Evolutionary conservation across 2,888 invertebrate genomes (phyloP).

Genomic region (Lissonota sp.): DNA sequence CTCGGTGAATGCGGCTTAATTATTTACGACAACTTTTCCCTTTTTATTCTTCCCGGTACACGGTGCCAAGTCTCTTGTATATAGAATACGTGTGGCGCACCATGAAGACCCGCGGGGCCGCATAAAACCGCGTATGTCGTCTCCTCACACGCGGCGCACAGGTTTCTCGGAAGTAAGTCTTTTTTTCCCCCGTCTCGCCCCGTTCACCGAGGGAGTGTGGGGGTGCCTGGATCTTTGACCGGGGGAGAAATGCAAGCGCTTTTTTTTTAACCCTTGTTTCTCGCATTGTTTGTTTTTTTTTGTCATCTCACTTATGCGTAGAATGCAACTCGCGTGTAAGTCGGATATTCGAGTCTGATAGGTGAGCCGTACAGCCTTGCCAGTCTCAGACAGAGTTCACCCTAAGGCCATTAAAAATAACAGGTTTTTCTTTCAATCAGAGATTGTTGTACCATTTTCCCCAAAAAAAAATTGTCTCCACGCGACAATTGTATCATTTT

Average conservation of each 20-base stretch:
- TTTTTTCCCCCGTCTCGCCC: slow-evolving; percentile 26
- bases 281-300: slow-evolving; percentile 9
- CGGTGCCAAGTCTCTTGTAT: slow-evolving; percentile 37
- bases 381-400: background rate
- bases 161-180: slow-evolving; percentile 53
- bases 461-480: too few species aligned
- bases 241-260: slow-evolving; percentile 23
- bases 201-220: slow-evolving; percentile 34
- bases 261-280: slow-evolving; percentile 4
- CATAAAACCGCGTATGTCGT: slow-evolving; percentile 23
- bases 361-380: slow-evolving; percentile 7
- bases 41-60: slow-evolving; percentile 32
- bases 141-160: slow-evolving; percentile 22
- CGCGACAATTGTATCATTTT: too few species aligned
- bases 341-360: slow-evolving; percentile 48
- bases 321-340: slow-evolving; percentile 34
- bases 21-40: slow-evolving; percentile 43
- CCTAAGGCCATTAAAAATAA: too few species aligned
- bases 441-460: too few species aligned
- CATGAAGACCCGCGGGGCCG: slow-evolving; percentile 8
- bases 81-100: slow-evolving; percentile 10
- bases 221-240: slow-evolving; percentile 51
- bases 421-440: too few species aligned
- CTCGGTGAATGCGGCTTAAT: slow-evolving; percentile 50
- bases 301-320: slow-evolving; percentile 1